Evolutionary conservation across 2,797 vertebrate species (phyloP), one percentile per base, ranked within the genome.

Genomic region (Hippoglossus hippoglossus): DNA sequence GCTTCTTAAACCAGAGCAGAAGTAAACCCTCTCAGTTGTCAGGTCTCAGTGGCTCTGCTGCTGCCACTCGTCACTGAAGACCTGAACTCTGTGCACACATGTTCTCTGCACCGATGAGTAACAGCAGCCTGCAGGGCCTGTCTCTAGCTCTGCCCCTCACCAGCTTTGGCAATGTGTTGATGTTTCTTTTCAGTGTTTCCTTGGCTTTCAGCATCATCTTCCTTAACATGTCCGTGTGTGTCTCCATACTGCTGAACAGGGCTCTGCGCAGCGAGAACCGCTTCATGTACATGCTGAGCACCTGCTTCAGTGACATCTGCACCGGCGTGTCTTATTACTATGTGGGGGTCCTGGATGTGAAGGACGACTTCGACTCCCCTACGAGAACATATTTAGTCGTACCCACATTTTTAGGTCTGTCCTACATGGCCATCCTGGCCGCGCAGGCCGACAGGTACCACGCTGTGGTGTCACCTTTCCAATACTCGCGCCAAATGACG

Each of bases 241-340:
- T 93, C 22, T 91, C 92, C 44, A 91, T 94, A 5, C 10, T 94
- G 85, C 60, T 91, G 13, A 88, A 85, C 86, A 13, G 67, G 63
- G 82, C 91, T n/a, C 90, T 95, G 67, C 93, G 91, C 69, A 67
- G 46, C 3, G 91, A 95, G 86, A 95, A 95, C 85, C 93, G 94
- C 73, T 94, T 94, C 84, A 89, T 96, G 91, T 96, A 95, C 89
- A 95, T 96, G 95, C 75, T 95, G 73, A 96, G 94, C 86, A 94
- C 94, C 12, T 95, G 95, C 66, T 9, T 91, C 54, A 95, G 95
- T 53, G 95, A 96, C 90, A 68, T 93, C 50, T 94, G 95, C 75
- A 87, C 90, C 0, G 95, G 95, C 2, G 87, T 93, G 16, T 92
- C 94, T 0, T 95, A 94, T 61, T 95, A 93, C 66, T 95, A 95